Conservation (phyloP, 2,113 vertebrate genomes). For the Protobothrops mucrosquamatus region DNA sequence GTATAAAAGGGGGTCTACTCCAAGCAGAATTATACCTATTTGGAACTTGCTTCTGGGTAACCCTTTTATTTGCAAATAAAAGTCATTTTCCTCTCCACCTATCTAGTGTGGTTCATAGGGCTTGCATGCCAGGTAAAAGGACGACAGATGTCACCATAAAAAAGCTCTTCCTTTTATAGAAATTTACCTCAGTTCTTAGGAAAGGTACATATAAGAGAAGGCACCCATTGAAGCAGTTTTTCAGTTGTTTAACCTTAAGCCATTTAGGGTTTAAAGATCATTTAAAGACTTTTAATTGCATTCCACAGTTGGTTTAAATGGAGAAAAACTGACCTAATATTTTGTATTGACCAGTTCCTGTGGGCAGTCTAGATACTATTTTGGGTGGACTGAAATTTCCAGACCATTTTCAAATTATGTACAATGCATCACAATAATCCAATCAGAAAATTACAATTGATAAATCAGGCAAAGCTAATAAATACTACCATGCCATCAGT, state of each 20-base stretch:
- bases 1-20: no score
- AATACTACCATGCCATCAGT: not conserved
- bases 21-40: no score
- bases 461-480: not conserved
- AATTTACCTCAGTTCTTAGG: not conserved
- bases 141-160: not conserved
- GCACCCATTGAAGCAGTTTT: not conserved
- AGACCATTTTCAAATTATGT: not conserved
- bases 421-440: not conserved
- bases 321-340: not conserved
- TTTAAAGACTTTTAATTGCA: not conserved
- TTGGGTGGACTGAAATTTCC: not conserved
- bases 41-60: no score
- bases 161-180: not conserved
- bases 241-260: not conserved
- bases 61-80: no score
- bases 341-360: not conserved
- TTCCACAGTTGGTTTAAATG: not conserved
- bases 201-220: not conserved
- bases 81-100: no score
- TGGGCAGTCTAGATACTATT: not conserved
- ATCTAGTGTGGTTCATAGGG: no score
- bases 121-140: no score
- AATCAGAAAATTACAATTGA: not conserved
- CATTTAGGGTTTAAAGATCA: not conserved